Evolutionary conservation across 2,888 invertebrate genomes (phyloP), one percentile per base, ranked within the genome.

Genomic region (Phyllotreta cruciferae): DNA sequence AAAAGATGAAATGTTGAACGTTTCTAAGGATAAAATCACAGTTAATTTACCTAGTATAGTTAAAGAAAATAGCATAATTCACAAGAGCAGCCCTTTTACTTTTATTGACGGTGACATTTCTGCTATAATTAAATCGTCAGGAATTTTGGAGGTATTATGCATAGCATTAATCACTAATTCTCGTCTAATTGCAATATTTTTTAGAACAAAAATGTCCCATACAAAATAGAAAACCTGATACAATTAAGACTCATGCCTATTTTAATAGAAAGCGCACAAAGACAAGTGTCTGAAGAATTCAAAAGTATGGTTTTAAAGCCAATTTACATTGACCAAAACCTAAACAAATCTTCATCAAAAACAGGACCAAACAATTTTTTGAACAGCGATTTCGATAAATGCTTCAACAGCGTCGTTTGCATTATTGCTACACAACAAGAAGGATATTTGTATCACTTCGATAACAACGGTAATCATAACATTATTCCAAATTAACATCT

Each of bases 391-490:
- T 84, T 82, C 68, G 84, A 86, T 70, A 82, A 82, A 66, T 81
- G 83, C 60, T 82, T 89, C 52, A 84, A 85, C 56, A 88, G 88
- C 4, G 82, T 88, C 44, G 84, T 85, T 37, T 88, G 88, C 68
- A 82, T 90, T 74, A 83, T 88, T 72, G 88, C 85, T 47, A 87
- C 88, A 0, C 83, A 84, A 35, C 87, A 88, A 73, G 89, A 90
- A 75, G 92, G 91, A 9, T 91, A 88, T 78, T 80, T 92, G 60
- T 91, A 90, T 77, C 87, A 90, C 72, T 88, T 90, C 72, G 83
- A 84, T 57, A 84, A 84, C 45, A 79, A 82, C 65, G 81, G 81
- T 69, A 60, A 52, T 38, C 52, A 50, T 1, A 3, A 41, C 41
- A 41, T 3, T 10, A 34, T 10, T 14, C 39, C 0, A 24, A 39